Base-by-base conservation (phyloP, 2,888 invertebrate species). In the Ochropacha duplaris region DNA sequence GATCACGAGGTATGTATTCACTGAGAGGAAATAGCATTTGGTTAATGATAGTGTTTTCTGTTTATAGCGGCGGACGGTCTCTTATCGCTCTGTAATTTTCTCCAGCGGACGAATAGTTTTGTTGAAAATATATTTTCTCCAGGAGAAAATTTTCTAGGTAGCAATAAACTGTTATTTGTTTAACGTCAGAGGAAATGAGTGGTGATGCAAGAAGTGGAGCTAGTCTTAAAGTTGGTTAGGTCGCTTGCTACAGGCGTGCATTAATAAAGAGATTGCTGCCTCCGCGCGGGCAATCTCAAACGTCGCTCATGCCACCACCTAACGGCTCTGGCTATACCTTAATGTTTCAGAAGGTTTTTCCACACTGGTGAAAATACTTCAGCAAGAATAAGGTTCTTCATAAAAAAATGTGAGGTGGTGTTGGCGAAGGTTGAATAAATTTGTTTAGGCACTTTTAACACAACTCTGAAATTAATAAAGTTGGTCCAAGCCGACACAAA, bases 81-180 rank as follows among this genome's bases (percentile, higher is more conserved):
- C 82, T 79, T 72, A 69, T 72, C 62, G 68, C 68, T 70, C 65
- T 81, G 76, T 82, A 84, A 86, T 87, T 88, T 84, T 76, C 81
- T 75, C 65, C 56, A 24, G 44, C 19, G 57, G 59, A 59, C 69
- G 72, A 76, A 76, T 73, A 77, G 79, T 79, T 79, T 74, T 72
- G 76, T 76, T 72, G 73, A 73, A 84, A 81, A 83, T 77, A 78
- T 75, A 81, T 82, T 83, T 85, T 78, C 79, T 73, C 68, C 65
- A 69, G 64, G 57, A 54, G 68, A 71, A 73, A 81, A 83, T 82
- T 82, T 83, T 81, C 75, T 75, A 69, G 74, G 72, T 71, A 72
- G 82, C 69, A 80, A 85, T 87, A 87, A 86, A 87, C 81, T 80
- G 83, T 83, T 83, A 79, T 82, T 84, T 83, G 87, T 84, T 86